These are phyloP conservation scores for Toxotes jaculatrix DNA, from an alignment of 2,113 vertebrate species.

Conservation along the genomic window DNA sequence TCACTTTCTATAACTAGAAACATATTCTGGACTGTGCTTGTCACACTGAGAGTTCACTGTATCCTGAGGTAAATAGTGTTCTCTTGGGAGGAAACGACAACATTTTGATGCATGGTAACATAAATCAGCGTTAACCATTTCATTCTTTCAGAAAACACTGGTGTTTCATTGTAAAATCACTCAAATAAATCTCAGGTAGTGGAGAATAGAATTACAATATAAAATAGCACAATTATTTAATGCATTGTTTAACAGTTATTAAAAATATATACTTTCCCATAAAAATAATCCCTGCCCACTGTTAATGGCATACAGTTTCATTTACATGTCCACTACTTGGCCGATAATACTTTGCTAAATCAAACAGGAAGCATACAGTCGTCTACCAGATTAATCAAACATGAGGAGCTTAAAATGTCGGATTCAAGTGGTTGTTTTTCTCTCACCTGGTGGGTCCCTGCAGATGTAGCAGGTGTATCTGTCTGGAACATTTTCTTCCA, in stretches of 20 bases:
- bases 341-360: neutral
- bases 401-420: neutral
- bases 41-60: neutral
- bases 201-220: neutral
- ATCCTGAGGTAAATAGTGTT: neutral
- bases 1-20: neutral
- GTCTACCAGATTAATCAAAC: neutral
- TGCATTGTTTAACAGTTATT: neutral
- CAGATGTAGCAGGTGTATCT: slow-evolving; percentile 96
- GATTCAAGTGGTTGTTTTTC: neutral
- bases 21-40: neutral
- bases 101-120: neutral
- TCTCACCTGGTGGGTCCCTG: slow-evolving; percentile 95
- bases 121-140: neutral
- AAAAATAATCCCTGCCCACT: too few species aligned
- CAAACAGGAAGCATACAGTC: neutral
- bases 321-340: slow-evolving; percentile 29
- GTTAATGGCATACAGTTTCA: neutral
- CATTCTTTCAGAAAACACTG: too few species aligned
- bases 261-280: too few species aligned
- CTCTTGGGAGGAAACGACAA: neutral
- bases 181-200: too few species aligned
- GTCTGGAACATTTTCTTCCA: slow-evolving; percentile 97
- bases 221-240: neutral
- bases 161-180: too few species aligned